Evolutionary conservation across 1,140 invertebrate genomes (phyloP).

Genomic region (Vanessa atalanta): DNA sequence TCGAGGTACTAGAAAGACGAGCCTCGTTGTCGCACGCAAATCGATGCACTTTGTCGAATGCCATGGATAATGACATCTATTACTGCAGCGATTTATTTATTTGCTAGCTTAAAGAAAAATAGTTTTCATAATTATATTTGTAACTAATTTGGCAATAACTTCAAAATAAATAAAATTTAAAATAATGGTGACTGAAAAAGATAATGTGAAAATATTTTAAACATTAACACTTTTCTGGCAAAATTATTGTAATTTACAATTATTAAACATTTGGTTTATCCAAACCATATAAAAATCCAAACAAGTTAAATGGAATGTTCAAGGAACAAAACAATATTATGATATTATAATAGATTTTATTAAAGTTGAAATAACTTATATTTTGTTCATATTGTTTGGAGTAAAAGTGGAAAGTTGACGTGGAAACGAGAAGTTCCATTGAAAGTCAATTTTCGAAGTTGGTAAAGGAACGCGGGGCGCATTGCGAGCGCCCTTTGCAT

Average conservation of each 20-base stretch:
- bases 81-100: slow-evolving; percentile 42
- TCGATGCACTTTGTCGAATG: slow-evolving; percentile 52
- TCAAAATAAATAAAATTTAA: too few species aligned
- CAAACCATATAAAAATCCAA: slow-evolving; percentile 15
- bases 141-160: neutral
- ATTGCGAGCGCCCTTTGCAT: slow-evolving; percentile 43
- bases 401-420: slow-evolving; percentile 71
- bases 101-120: slow-evolving; percentile 12
- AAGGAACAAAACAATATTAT: slow-evolving; percentile 38
- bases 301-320: slow-evolving; percentile 35
- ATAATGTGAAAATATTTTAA: too few species aligned
- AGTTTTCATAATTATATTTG: neutral
- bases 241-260: neutral
- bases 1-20: slow-evolving; percentile 41
- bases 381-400: slow-evolving; percentile 56
- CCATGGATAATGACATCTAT: slow-evolving; percentile 44
- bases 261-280: slow-evolving; percentile 17
- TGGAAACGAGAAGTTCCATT: slow-evolving; percentile 66
- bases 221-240: neutral
- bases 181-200: too few species aligned
- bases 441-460: slow-evolving; percentile 78
- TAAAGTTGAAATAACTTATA: slow-evolving; percentile 49
- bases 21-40: slow-evolving; percentile 50
- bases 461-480: slow-evolving; percentile 36
- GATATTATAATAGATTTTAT: slow-evolving; percentile 47